phyloP scores from a whole-genome alignment of 2,888 invertebrate species.

The Nemurella pictetii region DNA sequence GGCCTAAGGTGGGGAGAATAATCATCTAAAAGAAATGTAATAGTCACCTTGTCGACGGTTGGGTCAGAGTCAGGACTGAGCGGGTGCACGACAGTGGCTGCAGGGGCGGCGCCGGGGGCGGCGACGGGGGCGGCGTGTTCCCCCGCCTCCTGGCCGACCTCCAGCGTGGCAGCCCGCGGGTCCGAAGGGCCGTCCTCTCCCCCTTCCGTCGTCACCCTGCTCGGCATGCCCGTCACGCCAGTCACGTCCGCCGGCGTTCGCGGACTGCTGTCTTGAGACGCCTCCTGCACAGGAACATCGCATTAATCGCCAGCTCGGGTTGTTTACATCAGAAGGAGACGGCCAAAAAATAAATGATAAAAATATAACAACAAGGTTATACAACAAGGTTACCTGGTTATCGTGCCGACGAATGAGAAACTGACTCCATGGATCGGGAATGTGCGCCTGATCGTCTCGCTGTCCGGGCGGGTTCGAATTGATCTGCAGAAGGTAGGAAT shows the following conservation, averaged over 20 bases:
- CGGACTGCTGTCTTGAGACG: constrained; percentile 57
- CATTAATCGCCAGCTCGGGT: no score
- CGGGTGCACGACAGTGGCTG: constrained; percentile 67
- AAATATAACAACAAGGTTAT: background rate
- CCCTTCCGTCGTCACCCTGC: constrained; percentile 49
- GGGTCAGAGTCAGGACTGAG: constrained; percentile 63
- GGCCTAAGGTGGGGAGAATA: no score
- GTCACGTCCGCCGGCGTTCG: constrained; percentile 60
- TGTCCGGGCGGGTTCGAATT: constrained; percentile 75
- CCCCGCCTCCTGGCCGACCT: constrained; percentile 57
- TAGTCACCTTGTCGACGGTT: background rate
- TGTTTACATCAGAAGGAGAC: no score
- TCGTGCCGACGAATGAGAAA: constrained; percentile 68
- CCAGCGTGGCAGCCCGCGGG: constrained; percentile 48
- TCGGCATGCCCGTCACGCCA: constrained; percentile 55
- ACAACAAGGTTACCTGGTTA: constrained; percentile 53
- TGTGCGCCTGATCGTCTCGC: constrained; percentile 56
- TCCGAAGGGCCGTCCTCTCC: constrained; percentile 40
- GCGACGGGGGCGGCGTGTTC: constrained; percentile 48
- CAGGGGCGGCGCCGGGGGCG: constrained; percentile 50
- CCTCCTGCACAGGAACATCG: constrained; percentile 32
- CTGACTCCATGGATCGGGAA: constrained; percentile 85
- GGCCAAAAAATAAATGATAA: no score
- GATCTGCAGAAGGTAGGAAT: constrained; percentile 87
- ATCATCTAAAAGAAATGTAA: no score